Percentiles rank a stretch among this genome's conserved stretches.
Conservation (phyloP, 2,797 vertebrate genomes). For the Centropyge bicolor region DNA sequence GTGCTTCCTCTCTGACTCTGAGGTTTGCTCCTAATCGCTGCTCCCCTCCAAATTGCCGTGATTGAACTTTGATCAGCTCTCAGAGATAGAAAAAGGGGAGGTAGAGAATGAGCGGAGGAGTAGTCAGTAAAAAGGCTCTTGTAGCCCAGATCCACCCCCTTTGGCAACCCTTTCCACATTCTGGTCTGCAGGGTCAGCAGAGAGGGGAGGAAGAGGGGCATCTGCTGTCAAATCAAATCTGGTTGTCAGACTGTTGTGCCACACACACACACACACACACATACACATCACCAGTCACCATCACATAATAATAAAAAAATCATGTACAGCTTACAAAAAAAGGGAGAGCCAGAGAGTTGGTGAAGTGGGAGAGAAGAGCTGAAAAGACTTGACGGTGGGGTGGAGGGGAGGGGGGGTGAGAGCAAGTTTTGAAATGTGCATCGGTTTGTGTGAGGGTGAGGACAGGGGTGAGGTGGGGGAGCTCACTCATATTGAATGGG, state of each 20-base stretch:
- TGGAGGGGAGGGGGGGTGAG: constrained; percentile 32
- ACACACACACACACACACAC: constrained; percentile 32
- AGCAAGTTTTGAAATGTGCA: constrained; percentile 53
- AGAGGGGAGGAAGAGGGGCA: constrained; percentile 23
- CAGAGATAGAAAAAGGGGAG: background rate
- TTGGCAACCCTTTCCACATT: background rate
- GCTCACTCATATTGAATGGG: constrained; percentile 67
- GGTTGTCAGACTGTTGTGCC: constrained; percentile 41
- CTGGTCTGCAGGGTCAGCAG: constrained; percentile 61
- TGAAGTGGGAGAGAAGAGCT: constrained; percentile 39
- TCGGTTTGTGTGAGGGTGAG: constrained; percentile 22
- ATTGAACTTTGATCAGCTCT: constrained; percentile 39
- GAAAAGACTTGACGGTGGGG: constrained; percentile 5
- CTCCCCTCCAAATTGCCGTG: constrained; percentile 54
- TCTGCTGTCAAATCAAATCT: constrained; percentile 68
- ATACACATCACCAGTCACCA: constrained; percentile 18
- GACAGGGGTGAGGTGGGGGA: background rate
- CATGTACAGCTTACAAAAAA: constrained; percentile 45
- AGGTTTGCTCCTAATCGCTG: constrained; percentile 42
- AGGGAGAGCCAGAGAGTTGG: constrained; percentile 37
- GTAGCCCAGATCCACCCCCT: constrained; percentile 25
- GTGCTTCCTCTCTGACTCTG: constrained; percentile 11
- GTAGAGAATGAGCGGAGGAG: constrained; percentile 14
- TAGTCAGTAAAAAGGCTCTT: constrained; percentile 29
- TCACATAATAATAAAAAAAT: constrained; percentile 49